Base-by-base conservation (phyloP, 2,113 vertebrate genomes). In the Leucopsar rothschildi region DNA sequence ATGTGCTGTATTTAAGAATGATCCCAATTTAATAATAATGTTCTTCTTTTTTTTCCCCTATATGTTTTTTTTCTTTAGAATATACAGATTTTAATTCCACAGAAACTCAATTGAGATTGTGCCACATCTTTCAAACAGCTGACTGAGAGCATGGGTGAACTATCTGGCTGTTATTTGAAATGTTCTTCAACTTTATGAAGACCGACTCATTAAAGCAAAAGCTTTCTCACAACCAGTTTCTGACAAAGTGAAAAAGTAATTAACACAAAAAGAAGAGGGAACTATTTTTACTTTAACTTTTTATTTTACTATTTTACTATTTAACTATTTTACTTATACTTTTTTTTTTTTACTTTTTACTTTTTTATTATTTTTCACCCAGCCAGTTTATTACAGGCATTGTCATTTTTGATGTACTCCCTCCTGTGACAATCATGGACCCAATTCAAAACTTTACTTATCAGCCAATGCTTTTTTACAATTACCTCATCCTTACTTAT, bases 391-490 rank as follows among this genome's bases (percentile, higher is more conserved):
- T 75, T 56, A 77, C 29, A 56, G 72, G 50, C 84, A 93, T 56
- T 93, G 90, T 75, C 31, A 57, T 92, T 82, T 96, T 64, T 96
- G 53, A 92, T 52, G 35, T 86, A 82, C 84, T 96, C 90, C 94
- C 90, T 95, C 91, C 88, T 93, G 73, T 63, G 85, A 96, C 96
- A 97, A 81, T 93, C 91, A 96, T 39, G 76, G 88, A 96, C 69
- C 39, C 88, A 97, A 96, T 97, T 97, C 92, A 90, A 92, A 97
- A 91, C 71, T 95, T 96, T 31, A 73, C 69, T 93, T 94, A 96
- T 89, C 97, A 97, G 95, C 94, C 93, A 97, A 94, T 40, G 89
- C 84, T 97, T 87, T 97, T 96, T 91, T 75, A 96, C 90, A 97
- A 77, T 91, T 96, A 98, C 75, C 88, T 97, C 92, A 95, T 83